Conservation (phyloP, 1,140 invertebrate genomes). For the Grapholita molesta region DNA sequence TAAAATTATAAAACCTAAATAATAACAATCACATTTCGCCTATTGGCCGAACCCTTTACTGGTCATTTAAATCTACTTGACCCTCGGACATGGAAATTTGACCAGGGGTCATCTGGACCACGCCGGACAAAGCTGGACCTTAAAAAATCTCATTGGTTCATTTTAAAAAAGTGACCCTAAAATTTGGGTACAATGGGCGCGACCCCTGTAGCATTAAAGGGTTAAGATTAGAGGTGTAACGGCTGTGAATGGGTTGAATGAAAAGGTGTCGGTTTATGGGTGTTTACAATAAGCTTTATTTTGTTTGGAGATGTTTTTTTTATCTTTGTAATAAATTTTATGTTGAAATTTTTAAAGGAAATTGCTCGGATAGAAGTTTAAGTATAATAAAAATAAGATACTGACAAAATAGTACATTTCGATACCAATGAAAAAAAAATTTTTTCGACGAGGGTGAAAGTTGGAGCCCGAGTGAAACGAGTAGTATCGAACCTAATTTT, state of each 20-base stretch:
- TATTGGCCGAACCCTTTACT: conserved; percentile 3
- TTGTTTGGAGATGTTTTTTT: conserved; percentile 16
- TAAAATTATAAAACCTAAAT: neutral
- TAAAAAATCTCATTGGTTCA: conserved; percentile 4
- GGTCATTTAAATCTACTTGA: conserved; percentile 4
- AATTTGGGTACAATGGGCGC: neutral
- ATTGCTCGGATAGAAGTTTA: too few species aligned
- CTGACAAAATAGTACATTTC: neutral
- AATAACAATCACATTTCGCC: neutral
- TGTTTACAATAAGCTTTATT: conserved; percentile 16
- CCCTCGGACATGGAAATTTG: conserved; percentile 14
- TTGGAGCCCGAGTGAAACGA: too few species aligned
- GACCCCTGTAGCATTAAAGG: conserved; percentile 8
- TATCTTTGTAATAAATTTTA: neutral
- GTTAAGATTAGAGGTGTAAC: conserved; percentile 17
- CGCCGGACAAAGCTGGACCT: neutral
- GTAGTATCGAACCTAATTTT: too few species aligned
- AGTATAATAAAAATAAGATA: neutral
- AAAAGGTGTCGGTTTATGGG: conserved; percentile 14
- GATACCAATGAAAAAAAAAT: too few species aligned
- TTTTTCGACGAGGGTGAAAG: too few species aligned
- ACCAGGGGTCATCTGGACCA: conserved; percentile 14
- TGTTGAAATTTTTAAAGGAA: neutral
- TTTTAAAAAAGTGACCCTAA: neutral
- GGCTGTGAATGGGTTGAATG: conserved; percentile 4